Evolutionary conservation across 2,888 invertebrate genomes (phyloP).

Genomic region (Noctua fimbriata): DNA sequence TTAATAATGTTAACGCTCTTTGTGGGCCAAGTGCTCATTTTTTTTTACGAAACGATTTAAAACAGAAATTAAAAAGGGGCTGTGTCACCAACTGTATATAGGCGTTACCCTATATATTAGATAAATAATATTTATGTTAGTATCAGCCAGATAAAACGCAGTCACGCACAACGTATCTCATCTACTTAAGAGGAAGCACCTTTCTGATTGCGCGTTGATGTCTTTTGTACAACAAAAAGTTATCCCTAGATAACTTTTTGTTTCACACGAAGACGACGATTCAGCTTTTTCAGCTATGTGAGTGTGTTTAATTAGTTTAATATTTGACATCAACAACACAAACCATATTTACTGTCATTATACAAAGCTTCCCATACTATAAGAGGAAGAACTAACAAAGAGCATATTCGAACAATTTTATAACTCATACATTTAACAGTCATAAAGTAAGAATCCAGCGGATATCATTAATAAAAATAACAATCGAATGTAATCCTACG

Average conservation of each 20-base stretch:
- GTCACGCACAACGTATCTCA: too few relatives aligned
- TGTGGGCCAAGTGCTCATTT: not conserved
- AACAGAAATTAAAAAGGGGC: not conserved
- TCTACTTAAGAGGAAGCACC: not conserved
- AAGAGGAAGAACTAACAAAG: slow-evolving; percentile 26
- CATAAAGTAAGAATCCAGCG: slow-evolving; percentile 30
- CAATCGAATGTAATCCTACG: slow-evolving; percentile 38
- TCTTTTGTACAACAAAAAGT: too few relatives aligned
- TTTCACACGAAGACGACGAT: not conserved
- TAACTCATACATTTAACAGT: slow-evolving; percentile 14
- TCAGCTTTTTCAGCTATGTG: not conserved
- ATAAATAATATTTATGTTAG: not conserved
- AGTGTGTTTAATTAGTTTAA: not conserved
- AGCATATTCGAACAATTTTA: slow-evolving; percentile 22
- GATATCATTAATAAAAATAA: slow-evolving; percentile 42
- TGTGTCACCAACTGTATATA: not conserved
- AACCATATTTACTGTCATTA: not conserved
- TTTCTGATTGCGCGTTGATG: slow-evolving; percentile 32
- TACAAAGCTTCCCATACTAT: not conserved
- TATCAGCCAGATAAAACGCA: not conserved
- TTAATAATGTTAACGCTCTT: not conserved
- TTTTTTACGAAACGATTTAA: not conserved
- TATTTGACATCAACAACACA: not conserved
- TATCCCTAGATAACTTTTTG: not conserved
- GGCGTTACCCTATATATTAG: not conserved